Evolutionary conservation across 2,888 invertebrate species (phyloP), one percentile per base, ranked within the genome.

Genomic region (Eupelmus urozonus): DNA sequence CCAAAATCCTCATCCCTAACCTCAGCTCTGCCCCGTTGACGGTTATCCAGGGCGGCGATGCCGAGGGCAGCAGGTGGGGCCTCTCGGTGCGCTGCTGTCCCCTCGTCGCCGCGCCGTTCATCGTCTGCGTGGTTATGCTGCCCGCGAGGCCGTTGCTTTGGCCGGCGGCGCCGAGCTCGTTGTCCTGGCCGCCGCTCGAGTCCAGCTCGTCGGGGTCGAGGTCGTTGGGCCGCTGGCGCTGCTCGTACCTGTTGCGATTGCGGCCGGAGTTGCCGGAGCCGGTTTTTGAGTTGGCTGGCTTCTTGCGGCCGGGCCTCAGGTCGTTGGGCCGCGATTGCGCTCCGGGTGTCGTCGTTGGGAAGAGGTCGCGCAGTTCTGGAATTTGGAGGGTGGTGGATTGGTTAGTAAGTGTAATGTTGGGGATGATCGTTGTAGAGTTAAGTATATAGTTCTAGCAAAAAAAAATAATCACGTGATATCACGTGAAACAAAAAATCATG

Each of bases 21-120:
- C 42, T 42, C 16, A 49, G 23, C 13, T 18, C 1, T 1, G 34
- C 66, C 4, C n/a, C 65, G 34, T 53, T 71, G 45, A 76, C 63
- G 53, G 78, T 81, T 20, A 84, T 82, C 88, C 87, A 88, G 1
- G 87, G 85, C 13, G 89, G 87, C 13, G 87, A 84, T 20, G 84
- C 59, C 18, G 89, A 87, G 27, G 89, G 87, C n/a, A 84, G 72
- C 45, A 73, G 57, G 18, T 86, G 71, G 2, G 89, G 89, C 55
- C 85, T 85, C 69, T 89, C 89, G 62, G 89, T 89, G 70, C 85
- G 86, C 18, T 88, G 88, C 29, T 84, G 85, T 18, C 87, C 87
- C 16, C 86, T 85, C 45, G 83, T 81, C 18, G 1, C 42, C 25
- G 81, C 80, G 29, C 45, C 45, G 75, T 81, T 73, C 79, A 76